Conservation (phyloP, 2,888 invertebrate species). For the Resseliella maxima region DNA sequence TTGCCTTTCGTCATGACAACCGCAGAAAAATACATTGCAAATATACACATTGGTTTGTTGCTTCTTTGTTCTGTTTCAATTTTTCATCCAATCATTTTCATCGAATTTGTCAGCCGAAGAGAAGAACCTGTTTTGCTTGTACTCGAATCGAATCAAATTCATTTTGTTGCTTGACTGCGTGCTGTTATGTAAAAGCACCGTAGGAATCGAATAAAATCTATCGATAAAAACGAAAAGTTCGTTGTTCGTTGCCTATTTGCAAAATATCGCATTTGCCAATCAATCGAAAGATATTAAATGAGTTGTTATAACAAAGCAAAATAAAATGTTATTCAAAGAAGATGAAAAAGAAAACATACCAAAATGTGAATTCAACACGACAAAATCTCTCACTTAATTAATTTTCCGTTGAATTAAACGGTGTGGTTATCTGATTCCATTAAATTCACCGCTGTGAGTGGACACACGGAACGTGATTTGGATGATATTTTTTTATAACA, state of each 20-base stretch:
- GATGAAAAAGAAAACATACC: neutral
- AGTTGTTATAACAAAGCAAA: neutral
- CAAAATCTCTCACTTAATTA: neutral
- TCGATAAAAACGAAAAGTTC: neutral
- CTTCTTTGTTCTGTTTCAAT: neutral
- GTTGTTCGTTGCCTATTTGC: neutral
- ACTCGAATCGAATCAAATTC: neutral
- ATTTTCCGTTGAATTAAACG: neutral
- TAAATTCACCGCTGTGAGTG: neutral
- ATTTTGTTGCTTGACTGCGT: neutral
- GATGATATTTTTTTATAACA: neutral
- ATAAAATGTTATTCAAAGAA: too few species aligned
- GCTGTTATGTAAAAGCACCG: neutral
- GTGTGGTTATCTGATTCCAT: neutral
- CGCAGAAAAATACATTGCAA: neutral
- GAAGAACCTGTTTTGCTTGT: neutral
- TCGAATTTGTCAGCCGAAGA: conserved; percentile 10
- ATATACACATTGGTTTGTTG: neutral
- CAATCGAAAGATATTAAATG: neutral
- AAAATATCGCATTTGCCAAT: neutral
- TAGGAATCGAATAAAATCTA: neutral
- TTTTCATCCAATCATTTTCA: neutral
- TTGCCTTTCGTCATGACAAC: neutral
- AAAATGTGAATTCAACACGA: neutral
- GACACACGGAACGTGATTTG: neutral